These are phyloP conservation scores for Potamilus streckersoni DNA, from an alignment of 1,140 invertebrate genomes.

Conservation along the genomic window DNA sequence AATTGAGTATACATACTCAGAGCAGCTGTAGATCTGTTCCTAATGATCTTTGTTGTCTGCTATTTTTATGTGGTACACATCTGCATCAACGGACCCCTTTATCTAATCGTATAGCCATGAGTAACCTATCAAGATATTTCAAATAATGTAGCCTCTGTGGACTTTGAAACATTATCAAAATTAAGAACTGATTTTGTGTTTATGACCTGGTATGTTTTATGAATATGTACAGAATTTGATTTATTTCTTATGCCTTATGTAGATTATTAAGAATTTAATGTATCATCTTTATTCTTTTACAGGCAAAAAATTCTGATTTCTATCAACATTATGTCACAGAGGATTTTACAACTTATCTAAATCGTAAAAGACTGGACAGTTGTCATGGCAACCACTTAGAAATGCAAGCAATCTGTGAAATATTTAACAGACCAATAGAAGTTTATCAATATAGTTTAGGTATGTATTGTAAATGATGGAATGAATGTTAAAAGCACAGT, in stretches of 20 bases:
- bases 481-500: not conserved
- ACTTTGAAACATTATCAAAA: too few species aligned
- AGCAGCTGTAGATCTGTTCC: too few species aligned
- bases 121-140: too few species aligned
- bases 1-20: too few species aligned
- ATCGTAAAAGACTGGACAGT: conserved; percentile 75
- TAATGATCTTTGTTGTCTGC: too few species aligned
- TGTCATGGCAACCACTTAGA: conserved; percentile 95
- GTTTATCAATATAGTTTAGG: conserved; percentile 89
- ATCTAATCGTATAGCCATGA: too few species aligned
- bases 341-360: conserved; percentile 89
- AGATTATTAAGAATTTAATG: not conserved
- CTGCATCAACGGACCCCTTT: too few species aligned
- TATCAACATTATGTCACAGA: conserved; percentile 95
- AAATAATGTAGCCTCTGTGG: too few species aligned
- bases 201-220: too few species aligned
- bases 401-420: conserved; percentile 93
- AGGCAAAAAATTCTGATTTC: conserved; percentile 85
- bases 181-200: too few species aligned
- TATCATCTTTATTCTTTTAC: conserved; percentile 35
- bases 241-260: not conserved
- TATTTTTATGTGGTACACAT: too few species aligned
- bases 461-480: conserved; percentile 64
- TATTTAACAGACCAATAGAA: conserved; percentile 93
- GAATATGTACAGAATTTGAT: not conserved